Conservation (phyloP, 2,113 vertebrate genomes). For the Macrotis lagotis region DNA sequence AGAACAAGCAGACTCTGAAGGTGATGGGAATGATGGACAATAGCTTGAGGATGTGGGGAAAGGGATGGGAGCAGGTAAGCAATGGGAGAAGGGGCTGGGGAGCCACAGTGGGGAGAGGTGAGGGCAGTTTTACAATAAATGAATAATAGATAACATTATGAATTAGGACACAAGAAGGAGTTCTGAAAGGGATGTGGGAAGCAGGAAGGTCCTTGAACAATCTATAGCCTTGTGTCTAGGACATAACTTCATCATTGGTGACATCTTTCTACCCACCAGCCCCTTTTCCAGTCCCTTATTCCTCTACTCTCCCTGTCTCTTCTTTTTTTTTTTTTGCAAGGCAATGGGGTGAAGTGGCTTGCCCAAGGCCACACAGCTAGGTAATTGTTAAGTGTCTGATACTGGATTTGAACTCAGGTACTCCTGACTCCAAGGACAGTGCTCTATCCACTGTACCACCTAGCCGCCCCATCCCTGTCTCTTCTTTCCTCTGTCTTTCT, state of each 20-base stretch:
- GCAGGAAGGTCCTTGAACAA: neutral
- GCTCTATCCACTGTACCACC: too few species aligned
- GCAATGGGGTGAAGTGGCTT: too few species aligned
- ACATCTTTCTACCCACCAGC: neutral
- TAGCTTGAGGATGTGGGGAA: neutral
- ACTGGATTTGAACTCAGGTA: too few species aligned
- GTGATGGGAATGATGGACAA: slow-evolving; percentile 3
- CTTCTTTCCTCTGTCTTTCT: neutral
- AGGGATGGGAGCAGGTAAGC: neutral
- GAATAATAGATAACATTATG: slow-evolving; percentile 74
- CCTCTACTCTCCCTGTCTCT: too few species aligned
- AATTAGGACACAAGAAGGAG: slow-evolving; percentile 66
- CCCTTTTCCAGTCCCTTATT: neutral
- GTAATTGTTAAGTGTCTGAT: too few species aligned
- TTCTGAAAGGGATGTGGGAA: slow-evolving; percentile 53
- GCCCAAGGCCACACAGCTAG: too few species aligned
- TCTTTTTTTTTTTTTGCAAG: too few species aligned
- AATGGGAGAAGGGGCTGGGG: neutral
- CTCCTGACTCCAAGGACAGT: too few species aligned
- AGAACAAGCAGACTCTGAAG: neutral
- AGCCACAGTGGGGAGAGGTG: neutral
- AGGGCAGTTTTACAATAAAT: slow-evolving; percentile 61
- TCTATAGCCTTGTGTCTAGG: neutral
- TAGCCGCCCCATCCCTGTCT: neutral
- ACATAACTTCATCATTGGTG: neutral